Base-by-base conservation (phyloP, 2,113 vertebrate species). In the Nothobranchius kuhntae region DNA sequence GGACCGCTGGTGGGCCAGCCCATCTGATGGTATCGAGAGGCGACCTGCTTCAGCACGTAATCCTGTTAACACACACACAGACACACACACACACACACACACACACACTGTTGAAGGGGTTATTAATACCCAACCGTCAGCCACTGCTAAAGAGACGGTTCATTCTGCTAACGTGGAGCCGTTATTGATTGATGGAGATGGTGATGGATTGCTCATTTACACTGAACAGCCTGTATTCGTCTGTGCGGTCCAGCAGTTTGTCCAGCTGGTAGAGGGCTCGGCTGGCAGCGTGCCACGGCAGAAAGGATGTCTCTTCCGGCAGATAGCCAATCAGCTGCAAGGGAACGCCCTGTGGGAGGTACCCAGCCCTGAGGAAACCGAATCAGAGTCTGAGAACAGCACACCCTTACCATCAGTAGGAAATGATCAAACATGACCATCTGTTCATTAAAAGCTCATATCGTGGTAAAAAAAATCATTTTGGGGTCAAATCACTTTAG, bases 211-310 rank as follows among this genome's bases (percentile, higher is more conserved):
- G 66, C 9, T 45, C 38, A 38, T 53, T 89, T 95, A 98, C 96
- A 81, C 96, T 98, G 91, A 99, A 99, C 88, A 98, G 89, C 79
- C 93, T 95, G 94, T 99, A 98, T 83, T 92, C 96, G 63, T 98
- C 95, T 9, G 95, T 96, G 81, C 96, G 96, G 89, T 99, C 98
- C 92, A 99, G 86, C 77, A 98, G 94, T 89, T 98, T 98, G 91
- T 98, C 97, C 62, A 99, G 91, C 86, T 97, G 96, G 92, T 98
- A 98, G 71, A 99, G 94, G 52, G 94, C 93, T 53, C 95, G 84
- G 88, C 96, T 98, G 92, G 96, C 96, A 53, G 98, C 93, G 5
- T 99, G 96, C 98, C 98, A 99, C 47, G 98, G 98, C 75, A 99
- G 94, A 90, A 99, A 99, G 92, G 96, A 95, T 70, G 92, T 94